Percentiles rank a stretch among this genome's conserved stretches.
These are phyloP conservation scores for Sciurus vulgaris DNA, from an alignment of 2,797 vertebrate species.

Conservation along the genomic window DNA sequence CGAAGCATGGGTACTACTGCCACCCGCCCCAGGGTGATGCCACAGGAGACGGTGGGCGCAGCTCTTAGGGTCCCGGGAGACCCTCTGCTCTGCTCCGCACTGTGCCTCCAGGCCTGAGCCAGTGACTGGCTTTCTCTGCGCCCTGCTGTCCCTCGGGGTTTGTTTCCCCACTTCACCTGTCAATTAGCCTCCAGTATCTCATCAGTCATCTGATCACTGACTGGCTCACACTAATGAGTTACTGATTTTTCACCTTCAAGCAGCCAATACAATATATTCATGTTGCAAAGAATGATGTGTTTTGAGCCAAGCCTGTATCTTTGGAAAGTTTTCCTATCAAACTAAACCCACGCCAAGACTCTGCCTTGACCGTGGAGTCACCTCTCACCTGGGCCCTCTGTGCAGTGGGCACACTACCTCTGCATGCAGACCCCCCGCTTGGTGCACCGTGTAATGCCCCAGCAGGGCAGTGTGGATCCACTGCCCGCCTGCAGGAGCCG, in stretches of 20 bases:
- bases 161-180: slow-evolving; percentile 29
- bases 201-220: slow-evolving; percentile 47
- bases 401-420: fast-evolving
- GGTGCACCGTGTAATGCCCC: fast-evolving
- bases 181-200: slow-evolving; percentile 19
- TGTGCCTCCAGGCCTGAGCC: background rate
- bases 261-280: slow-evolving; percentile 7
- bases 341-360: background rate
- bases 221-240: slow-evolving; percentile 25
- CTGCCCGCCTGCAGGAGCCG: background rate
- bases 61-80: background rate
- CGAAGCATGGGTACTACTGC: background rate
- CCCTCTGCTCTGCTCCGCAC: background rate
- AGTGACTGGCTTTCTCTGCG: background rate
- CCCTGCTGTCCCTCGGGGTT: background rate
- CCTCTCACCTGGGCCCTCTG: fast-evolving
- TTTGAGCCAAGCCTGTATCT: background rate
- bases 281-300: slow-evolving; percentile 67
- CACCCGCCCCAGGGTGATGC: fast-evolving
- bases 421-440: background rate
- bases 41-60: background rate
- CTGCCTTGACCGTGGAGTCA: fast-evolving
- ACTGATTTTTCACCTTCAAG: slow-evolving; percentile 44
- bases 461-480: too few species aligned
- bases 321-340: background rate